Conservation (phyloP, 2,113 vertebrate genomes). For the Thymallus thymallus region DNA sequence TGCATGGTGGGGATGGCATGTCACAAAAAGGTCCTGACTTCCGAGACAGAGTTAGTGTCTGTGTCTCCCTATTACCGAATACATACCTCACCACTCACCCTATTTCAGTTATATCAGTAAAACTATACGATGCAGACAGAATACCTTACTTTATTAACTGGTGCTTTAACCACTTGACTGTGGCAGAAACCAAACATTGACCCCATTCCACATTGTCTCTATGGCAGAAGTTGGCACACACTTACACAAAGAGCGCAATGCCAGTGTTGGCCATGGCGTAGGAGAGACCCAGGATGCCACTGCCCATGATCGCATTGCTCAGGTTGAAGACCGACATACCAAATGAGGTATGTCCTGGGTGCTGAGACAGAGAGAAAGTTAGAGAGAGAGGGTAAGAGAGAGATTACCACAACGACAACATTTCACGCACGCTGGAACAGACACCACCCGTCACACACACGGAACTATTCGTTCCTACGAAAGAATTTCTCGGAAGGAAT, state of each 20-base stretch:
- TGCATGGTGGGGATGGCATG: too few relatives aligned
- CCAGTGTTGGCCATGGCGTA: conserved; percentile 98
- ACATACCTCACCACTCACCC: too few relatives aligned
- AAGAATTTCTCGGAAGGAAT: too few relatives aligned
- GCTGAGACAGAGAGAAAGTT: conserved; percentile 68
- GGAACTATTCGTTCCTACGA: too few relatives aligned
- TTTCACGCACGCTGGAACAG: neutral
- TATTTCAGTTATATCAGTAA: too few relatives aligned
- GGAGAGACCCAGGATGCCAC: conserved; percentile 92
- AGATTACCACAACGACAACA: neutral
- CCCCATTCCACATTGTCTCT: neutral
- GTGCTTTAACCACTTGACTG: neutral
- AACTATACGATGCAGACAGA: too few relatives aligned
- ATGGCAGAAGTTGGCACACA: conserved; percentile 26
- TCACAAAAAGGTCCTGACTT: too few relatives aligned
- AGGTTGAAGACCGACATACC: conserved; percentile 97
- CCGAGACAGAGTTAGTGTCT: too few relatives aligned
- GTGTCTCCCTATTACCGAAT: too few relatives aligned
- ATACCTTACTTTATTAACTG: too few relatives aligned
- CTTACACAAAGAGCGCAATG: conserved; percentile 92
- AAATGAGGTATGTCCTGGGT: conserved; percentile 87
- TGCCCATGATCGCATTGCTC: conserved; percentile 98
- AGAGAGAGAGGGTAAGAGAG: conserved; percentile 5
- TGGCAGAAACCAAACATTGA: neutral
- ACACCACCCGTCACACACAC: neutral